These are phyloP conservation scores for Drosophila sordidapex DNA, from an alignment of 2,888 invertebrate species.

Conservation along the genomic window DNA sequence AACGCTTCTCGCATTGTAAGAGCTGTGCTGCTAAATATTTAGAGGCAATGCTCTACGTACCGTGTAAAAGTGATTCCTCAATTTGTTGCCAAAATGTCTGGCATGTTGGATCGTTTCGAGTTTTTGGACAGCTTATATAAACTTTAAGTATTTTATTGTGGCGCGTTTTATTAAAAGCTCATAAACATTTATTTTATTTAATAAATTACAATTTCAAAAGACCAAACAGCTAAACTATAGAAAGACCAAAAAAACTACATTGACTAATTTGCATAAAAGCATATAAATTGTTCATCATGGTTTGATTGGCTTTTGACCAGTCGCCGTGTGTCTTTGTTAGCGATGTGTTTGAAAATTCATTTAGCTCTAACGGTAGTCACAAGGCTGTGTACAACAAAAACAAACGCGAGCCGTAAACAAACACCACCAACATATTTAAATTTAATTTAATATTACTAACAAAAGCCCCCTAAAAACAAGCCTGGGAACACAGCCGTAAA, in stretches of 20 bases:
- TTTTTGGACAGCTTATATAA: slow-evolving; percentile 65
- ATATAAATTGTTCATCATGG: slow-evolving; percentile 74
- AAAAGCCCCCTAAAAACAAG: slow-evolving; percentile 64
- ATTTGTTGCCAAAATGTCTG: slow-evolving; percentile 74
- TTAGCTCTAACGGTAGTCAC: slow-evolving; percentile 73
- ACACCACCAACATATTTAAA: slow-evolving; percentile 70
- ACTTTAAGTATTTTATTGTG: slow-evolving; percentile 74
- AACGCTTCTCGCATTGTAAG: slow-evolving; percentile 14
- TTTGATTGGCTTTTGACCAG: slow-evolving; percentile 67
- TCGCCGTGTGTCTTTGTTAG: slow-evolving; percentile 46
- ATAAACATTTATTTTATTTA: slow-evolving; percentile 80
- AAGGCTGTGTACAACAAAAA: slow-evolving; percentile 45
- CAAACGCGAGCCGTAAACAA: slow-evolving; percentile 56
- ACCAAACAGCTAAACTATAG: slow-evolving; percentile 26
- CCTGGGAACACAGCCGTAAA: slow-evolving; percentile 74
- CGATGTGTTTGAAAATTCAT: slow-evolving; percentile 69
- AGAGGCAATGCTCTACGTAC: slow-evolving; percentile 1
- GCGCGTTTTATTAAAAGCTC: slow-evolving; percentile 78
- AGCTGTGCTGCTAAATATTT: slow-evolving; percentile 36
- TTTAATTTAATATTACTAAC: slow-evolving; percentile 80
- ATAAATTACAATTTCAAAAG: slow-evolving; percentile 73
- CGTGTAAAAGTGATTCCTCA: slow-evolving; percentile 27
- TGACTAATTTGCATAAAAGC: slow-evolving; percentile 70
- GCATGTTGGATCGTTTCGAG: slow-evolving; percentile 18
- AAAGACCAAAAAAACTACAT: slow-evolving; percentile 15